These are phyloP conservation scores for Epizoanthus scotinus DNA, from an alignment of 92 coral and sea anemone species.

Conservation along the genomic window DNA sequence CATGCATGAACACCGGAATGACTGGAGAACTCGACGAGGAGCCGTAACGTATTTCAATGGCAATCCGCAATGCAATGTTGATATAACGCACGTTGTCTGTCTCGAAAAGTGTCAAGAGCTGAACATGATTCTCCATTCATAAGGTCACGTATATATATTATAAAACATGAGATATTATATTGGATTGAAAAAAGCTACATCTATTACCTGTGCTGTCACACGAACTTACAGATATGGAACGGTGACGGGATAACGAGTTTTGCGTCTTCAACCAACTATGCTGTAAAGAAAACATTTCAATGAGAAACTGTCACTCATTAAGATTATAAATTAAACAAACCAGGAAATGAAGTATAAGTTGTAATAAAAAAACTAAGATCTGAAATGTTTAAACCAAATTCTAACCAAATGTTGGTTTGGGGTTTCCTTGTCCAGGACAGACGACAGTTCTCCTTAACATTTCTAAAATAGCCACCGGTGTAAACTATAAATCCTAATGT, in stretches of 20 bases:
- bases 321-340: background rate
- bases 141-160: background rate
- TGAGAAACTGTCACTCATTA: conserved; percentile 1
- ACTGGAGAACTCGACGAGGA: background rate
- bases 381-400: background rate
- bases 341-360: conserved; percentile 1
- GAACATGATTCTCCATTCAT: background rate
- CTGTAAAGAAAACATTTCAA: conserved; percentile 49
- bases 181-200: background rate
- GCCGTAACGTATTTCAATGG: background rate
- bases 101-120: no score
- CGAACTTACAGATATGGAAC: conserved; percentile 83
- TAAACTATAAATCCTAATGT: no score
- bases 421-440: background rate
- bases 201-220: conserved; percentile 84
- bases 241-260: conserved; percentile 60
- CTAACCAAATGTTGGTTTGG: conserved; percentile 3
- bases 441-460: no score
- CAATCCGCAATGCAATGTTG: no score
- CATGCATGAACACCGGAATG: no score
- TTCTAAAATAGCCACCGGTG: no score
- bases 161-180: background rate
- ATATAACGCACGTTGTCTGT: no score
- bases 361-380: no score
- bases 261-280: conserved; percentile 77